These are phyloP conservation scores for Anoplophora glabripennis DNA, from an alignment of 1,140 invertebrate genomes.

Conservation along the genomic window DNA sequence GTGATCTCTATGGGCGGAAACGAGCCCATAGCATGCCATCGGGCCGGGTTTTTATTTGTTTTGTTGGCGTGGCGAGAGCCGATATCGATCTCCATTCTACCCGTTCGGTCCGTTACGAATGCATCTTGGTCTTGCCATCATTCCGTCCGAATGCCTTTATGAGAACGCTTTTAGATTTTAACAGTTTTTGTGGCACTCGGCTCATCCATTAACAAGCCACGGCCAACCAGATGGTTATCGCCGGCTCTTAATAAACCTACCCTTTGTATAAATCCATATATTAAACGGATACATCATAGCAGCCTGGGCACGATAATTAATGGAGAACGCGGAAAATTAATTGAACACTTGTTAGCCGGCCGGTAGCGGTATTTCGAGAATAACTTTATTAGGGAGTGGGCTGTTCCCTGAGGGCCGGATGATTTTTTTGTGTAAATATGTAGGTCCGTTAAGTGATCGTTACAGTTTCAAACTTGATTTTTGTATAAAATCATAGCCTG, in stretches of 20 bases:
- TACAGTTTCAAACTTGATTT: too few species aligned
- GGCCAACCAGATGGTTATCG: background rate
- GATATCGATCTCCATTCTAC: background rate
- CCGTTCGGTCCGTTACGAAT: slow-evolving; percentile 5
- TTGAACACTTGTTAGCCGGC: too few species aligned
- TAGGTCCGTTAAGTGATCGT: too few species aligned
- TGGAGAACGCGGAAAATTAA: too few species aligned
- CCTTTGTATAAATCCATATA: slow-evolving; percentile 6
- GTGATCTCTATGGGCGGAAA: too few species aligned
- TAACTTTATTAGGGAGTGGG: too few species aligned
- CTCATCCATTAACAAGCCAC: slow-evolving; percentile 7
- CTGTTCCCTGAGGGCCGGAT: too few species aligned
- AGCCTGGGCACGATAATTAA: too few species aligned
- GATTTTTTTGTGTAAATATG: too few species aligned
- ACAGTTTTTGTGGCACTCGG: background rate
- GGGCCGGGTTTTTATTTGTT: slow-evolving; percentile 3
- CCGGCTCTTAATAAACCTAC: slow-evolving; percentile 3
- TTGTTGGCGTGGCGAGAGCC: background rate
- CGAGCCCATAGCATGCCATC: background rate
- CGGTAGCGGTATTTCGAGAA: too few species aligned
- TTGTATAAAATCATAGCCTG: too few species aligned
- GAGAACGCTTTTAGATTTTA: slow-evolving; percentile 3
- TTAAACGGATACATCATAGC: background rate
- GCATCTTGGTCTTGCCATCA: background rate
- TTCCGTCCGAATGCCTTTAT: background rate